Evolutionary conservation across 2,888 invertebrate genomes (phyloP), one percentile per base, ranked within the genome.

Genomic region (Epiperipatus broadwayi): DNA sequence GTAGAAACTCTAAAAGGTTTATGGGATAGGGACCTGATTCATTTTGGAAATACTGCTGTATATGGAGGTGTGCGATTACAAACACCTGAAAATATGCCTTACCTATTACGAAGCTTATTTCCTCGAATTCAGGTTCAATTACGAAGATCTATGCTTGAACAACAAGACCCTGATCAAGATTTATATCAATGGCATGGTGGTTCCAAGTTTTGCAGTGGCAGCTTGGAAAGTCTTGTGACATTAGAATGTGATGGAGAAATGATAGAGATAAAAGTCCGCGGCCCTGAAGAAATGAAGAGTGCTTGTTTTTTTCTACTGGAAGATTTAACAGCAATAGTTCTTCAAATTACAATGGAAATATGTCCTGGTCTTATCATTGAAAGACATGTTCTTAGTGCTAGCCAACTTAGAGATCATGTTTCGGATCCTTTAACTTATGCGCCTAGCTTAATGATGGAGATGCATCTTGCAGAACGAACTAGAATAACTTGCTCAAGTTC

Each of bases 181-280:
- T 58, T 78, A 28, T 71, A 72, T 48, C 77, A 78, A 53, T 76
- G 75, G 75, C 68, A 68, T 56, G 64, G 69, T 47, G 76, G 76
- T 43, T 73, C 73, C 25, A 75, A 75, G 54, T 61, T 76, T 47
- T 72, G 72, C 52, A 67, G 71, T 34, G 71, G 72, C 1, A 65
- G 68, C 28, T 63, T 76, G 42, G 77, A 78, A 54, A 71, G 73
- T 37, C 60, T 78, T 37, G 61, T 78, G 12, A 72, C 70, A 3
- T 59, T 73, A 46, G 69, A 69, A 45, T 31, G 40, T 5, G 63
- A 64, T 37, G 58, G 52, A 22, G 68, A 70, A 45, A 69, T 60
- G 45, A 62, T 75, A 28, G 74, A 75, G 55, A 61, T 75, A 30
- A 71, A 71, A 61, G 69, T 74, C 15, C 63, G 75, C 2, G 75